Percentiles rank a stretch among this genome's conserved stretches.
Evolutionary conservation across 2,888 invertebrate species (phyloP).

Genomic region (Leptinotarsa peninsularis): DNA sequence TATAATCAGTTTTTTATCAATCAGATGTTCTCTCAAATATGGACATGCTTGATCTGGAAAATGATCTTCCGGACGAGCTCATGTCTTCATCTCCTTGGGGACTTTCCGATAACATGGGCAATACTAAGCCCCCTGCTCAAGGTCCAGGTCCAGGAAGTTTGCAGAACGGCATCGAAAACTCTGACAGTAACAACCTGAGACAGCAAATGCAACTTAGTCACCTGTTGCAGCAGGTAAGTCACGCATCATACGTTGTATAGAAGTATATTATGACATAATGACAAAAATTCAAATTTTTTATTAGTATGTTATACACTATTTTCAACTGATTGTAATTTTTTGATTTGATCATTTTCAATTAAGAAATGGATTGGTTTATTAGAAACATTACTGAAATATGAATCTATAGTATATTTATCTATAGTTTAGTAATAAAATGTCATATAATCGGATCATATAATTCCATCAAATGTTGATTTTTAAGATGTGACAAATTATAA

Average conservation of each 20-base stretch:
- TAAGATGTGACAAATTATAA: no score
- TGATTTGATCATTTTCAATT: no score
- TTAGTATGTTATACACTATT: no score
- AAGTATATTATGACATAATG: no score
- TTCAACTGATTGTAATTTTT: no score
- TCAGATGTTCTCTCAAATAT: slow-evolving; percentile 85
- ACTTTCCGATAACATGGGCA: slow-evolving; percentile 61
- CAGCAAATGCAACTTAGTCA: slow-evolving; percentile 75
- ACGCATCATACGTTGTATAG: not conserved
- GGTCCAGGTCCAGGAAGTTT: slow-evolving; percentile 83
- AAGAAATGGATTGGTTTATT: no score
- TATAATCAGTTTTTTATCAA: slow-evolving; percentile 55
- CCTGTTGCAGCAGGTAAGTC: slow-evolving; percentile 70
- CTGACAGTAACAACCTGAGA: slow-evolving; percentile 64
- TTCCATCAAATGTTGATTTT: no score
- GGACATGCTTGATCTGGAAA: slow-evolving; percentile 90
- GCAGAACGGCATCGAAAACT: slow-evolving; percentile 80
- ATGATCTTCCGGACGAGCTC: slow-evolving; percentile 91
- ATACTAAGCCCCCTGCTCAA: slow-evolving; percentile 82
- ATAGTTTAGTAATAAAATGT: no score
- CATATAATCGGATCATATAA: no score
- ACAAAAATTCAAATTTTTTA: no score
- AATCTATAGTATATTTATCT: no score
- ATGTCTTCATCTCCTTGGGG: slow-evolving; percentile 82
- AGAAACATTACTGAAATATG: no score